These are phyloP conservation scores for Epinephelus lanceolatus DNA, from an alignment of 2,113 vertebrate species.

Conservation along the genomic window DNA sequence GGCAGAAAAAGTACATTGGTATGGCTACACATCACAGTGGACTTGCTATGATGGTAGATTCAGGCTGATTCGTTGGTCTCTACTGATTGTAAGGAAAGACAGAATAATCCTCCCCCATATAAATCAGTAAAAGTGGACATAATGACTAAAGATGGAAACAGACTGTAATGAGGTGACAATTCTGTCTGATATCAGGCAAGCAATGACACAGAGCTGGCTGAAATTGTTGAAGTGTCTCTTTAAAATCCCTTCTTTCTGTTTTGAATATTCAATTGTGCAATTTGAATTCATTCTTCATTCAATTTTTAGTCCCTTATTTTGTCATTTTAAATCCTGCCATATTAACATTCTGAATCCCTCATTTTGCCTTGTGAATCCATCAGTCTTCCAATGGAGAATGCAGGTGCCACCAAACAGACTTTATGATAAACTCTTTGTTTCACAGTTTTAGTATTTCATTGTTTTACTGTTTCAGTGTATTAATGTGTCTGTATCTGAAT, in stretches of 20 bases:
- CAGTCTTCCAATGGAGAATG: not conserved
- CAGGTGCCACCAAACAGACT: not conserved
- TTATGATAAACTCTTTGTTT: constrained; percentile 22
- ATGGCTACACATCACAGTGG: too few relatives aligned
- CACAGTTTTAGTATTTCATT: constrained; percentile 20
- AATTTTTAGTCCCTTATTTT: not conserved
- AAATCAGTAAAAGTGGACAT: too few relatives aligned
- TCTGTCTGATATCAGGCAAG: too few relatives aligned
- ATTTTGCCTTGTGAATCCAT: constrained; percentile 10
- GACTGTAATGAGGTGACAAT: too few relatives aligned
- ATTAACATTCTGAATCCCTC: not conserved
- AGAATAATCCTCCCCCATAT: too few relatives aligned
- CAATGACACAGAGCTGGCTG: too few relatives aligned
- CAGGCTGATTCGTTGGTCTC: too few relatives aligned
- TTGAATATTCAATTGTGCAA: not conserved
- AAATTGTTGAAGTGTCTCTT: not conserved
- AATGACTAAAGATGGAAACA: too few relatives aligned
- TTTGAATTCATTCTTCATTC: too few relatives aligned
- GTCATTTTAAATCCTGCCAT: not conserved
- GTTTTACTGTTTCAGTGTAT: constrained; percentile 12
- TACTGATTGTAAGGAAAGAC: too few relatives aligned
- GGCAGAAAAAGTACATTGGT: too few relatives aligned
- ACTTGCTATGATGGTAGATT: too few relatives aligned
- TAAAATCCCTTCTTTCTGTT: not conserved
- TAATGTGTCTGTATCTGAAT: constrained; percentile 19